Evolutionary conservation across 2,797 vertebrate genomes (phyloP).

Genomic region (Pantherophis alleghaniensis): DNA sequence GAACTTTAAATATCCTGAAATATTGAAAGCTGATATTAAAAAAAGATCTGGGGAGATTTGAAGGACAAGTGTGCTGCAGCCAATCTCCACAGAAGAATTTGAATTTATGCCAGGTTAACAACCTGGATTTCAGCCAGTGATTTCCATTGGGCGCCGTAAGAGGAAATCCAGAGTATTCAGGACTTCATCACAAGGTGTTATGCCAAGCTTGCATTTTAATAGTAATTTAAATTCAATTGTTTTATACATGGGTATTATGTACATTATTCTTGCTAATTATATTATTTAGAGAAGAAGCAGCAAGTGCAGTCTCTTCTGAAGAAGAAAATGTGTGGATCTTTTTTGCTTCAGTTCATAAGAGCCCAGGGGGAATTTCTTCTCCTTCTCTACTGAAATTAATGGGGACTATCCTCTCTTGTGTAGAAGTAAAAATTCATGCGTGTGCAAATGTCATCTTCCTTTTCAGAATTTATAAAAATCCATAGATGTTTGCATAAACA

Average conservation of each 20-base stretch:
- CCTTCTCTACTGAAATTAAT: neutral
- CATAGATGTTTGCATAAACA: neutral
- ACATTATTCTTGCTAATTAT: neutral
- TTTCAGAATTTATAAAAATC: neutral
- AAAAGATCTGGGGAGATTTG: neutral
- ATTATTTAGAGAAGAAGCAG: neutral
- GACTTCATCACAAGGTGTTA: slow-evolving; percentile 24
- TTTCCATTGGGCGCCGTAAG: neutral
- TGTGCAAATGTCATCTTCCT: neutral
- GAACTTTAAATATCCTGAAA: slow-evolving; percentile 11
- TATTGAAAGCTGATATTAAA: slow-evolving; percentile 15
- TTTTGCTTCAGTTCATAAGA: slow-evolving; percentile 9
- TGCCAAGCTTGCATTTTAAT: slow-evolving; percentile 13
- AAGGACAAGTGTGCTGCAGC: neutral
- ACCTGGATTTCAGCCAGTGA: neutral
- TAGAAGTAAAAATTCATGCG: neutral
- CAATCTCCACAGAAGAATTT: slow-evolving; percentile 7
- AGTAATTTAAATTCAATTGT: slow-evolving; percentile 20
- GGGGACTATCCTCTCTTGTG: neutral
- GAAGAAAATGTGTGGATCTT: slow-evolving; percentile 40
- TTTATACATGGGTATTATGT: slow-evolving; percentile 46
- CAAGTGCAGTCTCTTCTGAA: slow-evolving; percentile 10
- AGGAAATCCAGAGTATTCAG: slow-evolving; percentile 26
- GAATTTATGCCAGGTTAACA: slow-evolving; percentile 13
- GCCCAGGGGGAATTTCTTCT: neutral